Conservation (phyloP, 2,113 vertebrate genomes). For the Pluvialis apricaria region DNA sequence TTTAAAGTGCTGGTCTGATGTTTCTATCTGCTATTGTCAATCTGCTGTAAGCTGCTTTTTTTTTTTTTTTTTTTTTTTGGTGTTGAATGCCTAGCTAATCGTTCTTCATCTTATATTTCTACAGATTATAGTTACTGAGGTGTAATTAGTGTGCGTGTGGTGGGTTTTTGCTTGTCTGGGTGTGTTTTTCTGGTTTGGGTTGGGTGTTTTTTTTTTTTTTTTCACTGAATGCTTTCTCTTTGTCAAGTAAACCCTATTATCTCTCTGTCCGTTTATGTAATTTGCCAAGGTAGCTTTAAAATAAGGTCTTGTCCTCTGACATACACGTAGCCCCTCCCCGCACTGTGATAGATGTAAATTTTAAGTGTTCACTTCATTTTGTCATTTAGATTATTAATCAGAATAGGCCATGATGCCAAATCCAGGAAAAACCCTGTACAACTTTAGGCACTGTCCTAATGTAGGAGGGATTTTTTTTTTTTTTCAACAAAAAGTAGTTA, state of each 20-base stretch:
- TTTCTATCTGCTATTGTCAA: fast-evolving
- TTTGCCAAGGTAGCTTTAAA: not conserved
- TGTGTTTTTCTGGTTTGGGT: not conserved
- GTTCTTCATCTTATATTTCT: too few relatives aligned
- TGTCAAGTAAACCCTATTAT: not conserved
- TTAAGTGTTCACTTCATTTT: not conserved
- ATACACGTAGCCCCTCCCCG: fast-evolving
- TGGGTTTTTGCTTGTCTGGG: fast-evolving
- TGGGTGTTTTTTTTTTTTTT: not conserved
- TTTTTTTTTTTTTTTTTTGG: too few relatives aligned
- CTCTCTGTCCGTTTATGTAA: not conserved
- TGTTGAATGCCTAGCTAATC: not conserved
- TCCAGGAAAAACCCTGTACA: not conserved
- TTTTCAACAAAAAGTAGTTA: not conserved
- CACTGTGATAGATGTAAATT: not conserved
- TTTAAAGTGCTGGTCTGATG: fast-evolving
- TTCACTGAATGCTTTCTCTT: not conserved
- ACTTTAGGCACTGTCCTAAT: not conserved
- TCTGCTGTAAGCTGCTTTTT: fast-evolving
- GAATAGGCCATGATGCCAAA: not conserved
- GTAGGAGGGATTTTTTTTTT: not conserved
- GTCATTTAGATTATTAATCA: not conserved
- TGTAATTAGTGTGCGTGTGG: not conserved
- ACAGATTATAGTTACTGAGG: too few relatives aligned
- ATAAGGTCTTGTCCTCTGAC: not conserved